Evolutionary conservation across 2,888 invertebrate genomes (phyloP), one percentile per base, ranked within the genome.

Genomic region (Drosophila longiperda): DNA sequence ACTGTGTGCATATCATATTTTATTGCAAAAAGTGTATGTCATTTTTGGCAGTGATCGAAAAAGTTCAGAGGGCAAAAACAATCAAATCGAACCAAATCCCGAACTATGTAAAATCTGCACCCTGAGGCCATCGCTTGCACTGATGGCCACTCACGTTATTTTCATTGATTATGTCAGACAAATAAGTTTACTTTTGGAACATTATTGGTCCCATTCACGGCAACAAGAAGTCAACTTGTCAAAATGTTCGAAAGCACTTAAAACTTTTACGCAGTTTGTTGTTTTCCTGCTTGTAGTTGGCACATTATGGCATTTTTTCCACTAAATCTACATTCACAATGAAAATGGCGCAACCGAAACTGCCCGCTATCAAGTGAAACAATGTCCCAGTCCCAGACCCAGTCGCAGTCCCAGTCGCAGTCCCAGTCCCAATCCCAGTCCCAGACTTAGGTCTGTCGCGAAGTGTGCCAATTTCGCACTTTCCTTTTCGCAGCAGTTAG

Each of bases 171-270:
- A 82, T 84, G 85, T 71, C 74, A 69, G 66, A 67, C 78, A 78
- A 84, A 87, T 80, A 84, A 84, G 85, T 84, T 82, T 87, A 64
- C 80, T 74, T 74, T 80, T 84, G 65, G 50, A 73, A 64, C 82
- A 78, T 87, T 87, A 87, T 87, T 87, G 85, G 80, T 73, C 62
- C 67, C 68, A 84, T 84, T 84, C 73, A 73, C 58, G 80, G 66
- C 76, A 84, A 87, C 80, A 82, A 78, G 82, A 77, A 87, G 86
- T 76, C 80, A 86, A 83, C 83, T 85, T 87, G 85, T 87, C 85
- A 87, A 85, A 87, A 85, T 85, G 86, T 80, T 85, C 78, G 70
- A 85, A 87, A 85, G 85, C 86, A 85, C 88, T 85, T 87, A 85
- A 87, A 85, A 85, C 75, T 85, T 85, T 87, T 75, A 78, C 83